Base-by-base conservation (phyloP, 1,140 invertebrate genomes). In the Habropoda laboriosa region DNA sequence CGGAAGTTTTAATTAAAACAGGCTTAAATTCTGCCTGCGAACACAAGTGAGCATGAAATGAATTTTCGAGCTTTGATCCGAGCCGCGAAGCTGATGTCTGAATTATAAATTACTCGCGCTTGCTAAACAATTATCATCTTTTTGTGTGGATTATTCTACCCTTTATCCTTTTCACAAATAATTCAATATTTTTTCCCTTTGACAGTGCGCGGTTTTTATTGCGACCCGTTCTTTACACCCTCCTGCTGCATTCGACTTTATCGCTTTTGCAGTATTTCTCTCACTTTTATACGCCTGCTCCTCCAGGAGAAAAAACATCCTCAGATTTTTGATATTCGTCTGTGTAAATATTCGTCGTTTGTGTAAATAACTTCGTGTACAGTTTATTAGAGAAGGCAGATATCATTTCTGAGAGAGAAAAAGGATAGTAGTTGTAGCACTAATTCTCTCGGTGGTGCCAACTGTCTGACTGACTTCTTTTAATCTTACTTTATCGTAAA, bases 1-100 rank as follows among this genome's bases (percentile, higher is more conserved):
- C 24, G 40, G 27, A 57, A 78, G 42, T 40, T 78, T 78, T 71
- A 71, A 78, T 71, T 78, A 60, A 71, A 78, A 60, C 66, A 21
- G 42, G 53, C 45, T 71, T 78, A 32, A 66, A 70, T n/a, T 68
- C 51, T 38, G 38, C 18, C 10, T 13, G 13, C 30, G 27, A 5
- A 51, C 35, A 10, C 32, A 10, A 8, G 21, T 18, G 45, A n/a
- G 5, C 40, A n/a, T n/a, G 60, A 66, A 55, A 67, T 57, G 27
- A 76, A 76, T 78, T 49, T 60, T 60, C 35, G 3, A 18, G 24
- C 42, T 40, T 60, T 13, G 67, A 57, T 21, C 38, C 3, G n/a
- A 30, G 8, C 27, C 8, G 8, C n/a, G n/a, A n/a, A n/a, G 0
- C 18, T 13, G n/a, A n/a, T 27, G 13, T 35, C 12, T 27, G 18